A percentile compares a stretch with the other conserved stretches of the same genome.
Conservation (phyloP, 2,797 vertebrate species). For the Ptychadena robeensis region DNA sequence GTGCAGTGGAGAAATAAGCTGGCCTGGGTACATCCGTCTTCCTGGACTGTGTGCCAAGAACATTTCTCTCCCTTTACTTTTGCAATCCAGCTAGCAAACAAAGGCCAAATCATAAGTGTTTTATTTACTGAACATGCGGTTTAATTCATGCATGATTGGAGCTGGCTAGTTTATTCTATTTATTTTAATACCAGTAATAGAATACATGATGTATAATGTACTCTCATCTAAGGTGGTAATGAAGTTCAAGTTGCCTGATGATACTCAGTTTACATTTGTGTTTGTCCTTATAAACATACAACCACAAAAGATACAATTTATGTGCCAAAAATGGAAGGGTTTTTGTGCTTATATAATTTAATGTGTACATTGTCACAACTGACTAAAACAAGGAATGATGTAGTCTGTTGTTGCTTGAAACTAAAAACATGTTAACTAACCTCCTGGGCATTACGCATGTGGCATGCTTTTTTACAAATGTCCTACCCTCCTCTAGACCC, state of each 20-base stretch:
- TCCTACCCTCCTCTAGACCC: too few relatives aligned
- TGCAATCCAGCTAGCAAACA: constrained; percentile 39
- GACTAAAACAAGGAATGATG: too few relatives aligned
- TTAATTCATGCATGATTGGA: constrained; percentile 23
- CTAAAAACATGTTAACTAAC: too few relatives aligned
- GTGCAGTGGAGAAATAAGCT: constrained; percentile 42
- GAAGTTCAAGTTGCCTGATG: not conserved
- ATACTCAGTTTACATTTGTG: not conserved
- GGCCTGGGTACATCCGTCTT: constrained; percentile 42
- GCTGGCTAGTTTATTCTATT: not conserved
- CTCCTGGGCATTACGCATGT: too few relatives aligned
- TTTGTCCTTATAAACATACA: not conserved
- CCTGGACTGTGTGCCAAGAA: constrained; percentile 42
- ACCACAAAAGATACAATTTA: too few relatives aligned
- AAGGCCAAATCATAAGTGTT: constrained; percentile 42
- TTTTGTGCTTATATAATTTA: too few relatives aligned
- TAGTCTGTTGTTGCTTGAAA: too few relatives aligned
- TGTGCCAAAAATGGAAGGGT: too few relatives aligned
- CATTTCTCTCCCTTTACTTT: constrained; percentile 38
- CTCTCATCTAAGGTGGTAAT: too few relatives aligned
- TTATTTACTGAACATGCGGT: constrained; percentile 32
- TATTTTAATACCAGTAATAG: not conserved
- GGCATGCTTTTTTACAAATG: too few relatives aligned
- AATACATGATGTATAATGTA: not conserved
- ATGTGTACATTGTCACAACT: too few relatives aligned